Base-by-base conservation (phyloP, 2,888 invertebrate genomes). In the Acleris laterana region DNA sequence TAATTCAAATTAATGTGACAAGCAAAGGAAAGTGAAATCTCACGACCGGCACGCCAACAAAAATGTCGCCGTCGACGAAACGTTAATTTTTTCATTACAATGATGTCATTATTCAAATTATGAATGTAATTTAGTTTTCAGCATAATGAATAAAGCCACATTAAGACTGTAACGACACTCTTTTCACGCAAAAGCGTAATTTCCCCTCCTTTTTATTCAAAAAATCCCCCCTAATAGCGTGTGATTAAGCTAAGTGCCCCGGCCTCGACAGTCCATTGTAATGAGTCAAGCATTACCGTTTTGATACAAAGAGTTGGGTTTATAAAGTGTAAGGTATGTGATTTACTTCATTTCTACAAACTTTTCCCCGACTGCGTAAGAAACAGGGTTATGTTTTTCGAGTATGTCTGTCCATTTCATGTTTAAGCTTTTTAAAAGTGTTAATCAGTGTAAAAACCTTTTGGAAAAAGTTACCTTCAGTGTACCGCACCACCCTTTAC, bases 181-280 rank as follows among this genome's bases (percentile, higher is more conserved):
- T 79, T 78, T 78, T 77, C 74, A 79, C 70, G 76, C 68, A 74
- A 78, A 78, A 79, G 74, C 73, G 77, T 78, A 79, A 77, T 80
- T 80, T 82, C 70, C 72, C 71, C 70, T 74, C 71, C 63, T 69
- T 78, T 81, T 80, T 80, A 79, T 79, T 75, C 72, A 75, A 77
- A 81, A 78, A 81, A 78, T 70, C 74, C 71, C 71, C 74, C 74
- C 69, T 81, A 82, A 83, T 81, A 81, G 80, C 79, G 76, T 74
- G 77, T 79, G 79, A 86, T 84, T 81, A 81, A 75, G 78, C 74
- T 77, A 77, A 81, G 82, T 79, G 77, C 74, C 75, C 71, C 69
- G 70, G 71, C 72, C 68, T 76, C 74, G 75, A 78, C 77, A 74
- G 69, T 68, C 72, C 66, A 71, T 70, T 69, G 64, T 64, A 64